Conservation (phyloP, 2,888 invertebrate species). For the Eudemis profundana region DNA sequence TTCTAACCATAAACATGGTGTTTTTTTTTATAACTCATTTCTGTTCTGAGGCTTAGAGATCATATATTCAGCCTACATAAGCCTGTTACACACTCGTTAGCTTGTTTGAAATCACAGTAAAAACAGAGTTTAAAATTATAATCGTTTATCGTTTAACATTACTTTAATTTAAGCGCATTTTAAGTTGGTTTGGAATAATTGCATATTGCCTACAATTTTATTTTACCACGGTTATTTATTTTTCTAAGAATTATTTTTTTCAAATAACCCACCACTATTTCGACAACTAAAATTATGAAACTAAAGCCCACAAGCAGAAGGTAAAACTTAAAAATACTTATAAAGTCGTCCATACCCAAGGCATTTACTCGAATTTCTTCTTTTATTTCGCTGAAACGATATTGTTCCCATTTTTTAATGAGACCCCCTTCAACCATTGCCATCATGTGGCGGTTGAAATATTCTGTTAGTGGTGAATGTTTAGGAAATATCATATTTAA, state of each 20-base stretch:
- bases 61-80: conserved; percentile 13
- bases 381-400: conserved; percentile 68
- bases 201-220: neutral
- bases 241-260: conserved; percentile 3
- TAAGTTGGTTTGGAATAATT: too few species aligned
- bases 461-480: conserved; percentile 67
- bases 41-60: conserved; percentile 6
- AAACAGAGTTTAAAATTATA: too few species aligned
- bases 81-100: conserved; percentile 11
- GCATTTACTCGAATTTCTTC: conserved; percentile 67
- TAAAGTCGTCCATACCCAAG: conserved; percentile 64
- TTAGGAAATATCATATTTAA: conserved; percentile 66
- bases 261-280: conserved; percentile 54
- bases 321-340: conserved; percentile 67
- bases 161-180: too few species aligned
- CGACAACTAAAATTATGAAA: conserved; percentile 61
- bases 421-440: conserved; percentile 72
- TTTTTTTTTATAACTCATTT: conserved; percentile 26
- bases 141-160: too few species aligned
- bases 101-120: too few species aligned
- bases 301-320: conserved; percentile 54
- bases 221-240: neutral
- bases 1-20: conserved; percentile 48
- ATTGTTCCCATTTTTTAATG: conserved; percentile 77
- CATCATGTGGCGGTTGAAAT: conserved; percentile 65